These are phyloP conservation scores for Luperina testacea DNA, from an alignment of 2,888 invertebrate species.

Conservation along the genomic window DNA sequence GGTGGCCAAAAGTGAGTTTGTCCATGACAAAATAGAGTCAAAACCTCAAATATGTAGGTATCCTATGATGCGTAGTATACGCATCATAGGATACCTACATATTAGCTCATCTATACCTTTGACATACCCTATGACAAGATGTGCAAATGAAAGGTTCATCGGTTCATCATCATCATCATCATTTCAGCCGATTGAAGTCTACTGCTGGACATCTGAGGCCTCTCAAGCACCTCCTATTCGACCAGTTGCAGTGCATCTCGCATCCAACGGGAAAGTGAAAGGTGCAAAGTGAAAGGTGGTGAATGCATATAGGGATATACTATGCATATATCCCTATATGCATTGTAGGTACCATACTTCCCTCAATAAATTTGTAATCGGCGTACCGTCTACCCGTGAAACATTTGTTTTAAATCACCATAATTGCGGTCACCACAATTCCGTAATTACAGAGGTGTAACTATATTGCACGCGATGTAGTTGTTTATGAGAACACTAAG, in stretches of 20 bases:
- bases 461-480: constrained; percentile 33
- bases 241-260: too few relatives aligned
- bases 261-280: too few relatives aligned
- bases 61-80: too few relatives aligned
- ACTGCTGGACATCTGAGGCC: too few relatives aligned
- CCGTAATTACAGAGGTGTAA: constrained; percentile 30
- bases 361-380: neutral
- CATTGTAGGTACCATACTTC: neutral
- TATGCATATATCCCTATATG: too few relatives aligned
- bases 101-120: neutral
- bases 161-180: too few relatives aligned
- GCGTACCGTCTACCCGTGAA: neutral
- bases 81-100: neutral
- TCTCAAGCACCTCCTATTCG: too few relatives aligned
- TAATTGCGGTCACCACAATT: constrained; percentile 28
- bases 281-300: too few relatives aligned
- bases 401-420: constrained; percentile 38
- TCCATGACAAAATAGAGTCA: neutral
- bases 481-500: neutral
- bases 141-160: neutral
- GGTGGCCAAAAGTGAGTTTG: neutral
- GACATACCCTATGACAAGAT: neutral
- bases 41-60: too few relatives aligned
- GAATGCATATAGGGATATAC: too few relatives aligned
- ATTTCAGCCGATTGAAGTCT: too few relatives aligned